phyloP scores from a whole-genome alignment of 2,113 vertebrate genomes.

The Eulemur rufifrons region DNA sequence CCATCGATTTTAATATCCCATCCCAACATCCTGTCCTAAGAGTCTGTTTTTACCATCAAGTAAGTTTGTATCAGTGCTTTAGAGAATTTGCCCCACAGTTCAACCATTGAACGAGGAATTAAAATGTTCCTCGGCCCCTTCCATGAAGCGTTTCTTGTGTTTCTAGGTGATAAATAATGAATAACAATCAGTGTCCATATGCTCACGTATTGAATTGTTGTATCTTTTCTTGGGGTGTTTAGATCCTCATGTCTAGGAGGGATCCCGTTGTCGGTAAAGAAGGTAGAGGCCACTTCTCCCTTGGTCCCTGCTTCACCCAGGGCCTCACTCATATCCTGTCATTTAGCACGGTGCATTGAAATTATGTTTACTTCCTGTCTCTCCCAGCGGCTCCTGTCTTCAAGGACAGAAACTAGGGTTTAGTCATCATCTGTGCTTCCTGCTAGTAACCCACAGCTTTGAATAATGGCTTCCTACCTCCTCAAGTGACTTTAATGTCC shows the following conservation, averaged over 20 bases:
- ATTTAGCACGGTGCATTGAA: not conserved
- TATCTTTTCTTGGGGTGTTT: not conserved
- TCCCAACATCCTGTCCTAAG: not conserved
- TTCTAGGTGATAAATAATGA: not conserved
- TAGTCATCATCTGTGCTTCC: not conserved
- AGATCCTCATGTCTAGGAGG: not conserved
- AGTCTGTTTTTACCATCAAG: not conserved
- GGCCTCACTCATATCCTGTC: not conserved
- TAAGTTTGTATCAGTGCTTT: not conserved
- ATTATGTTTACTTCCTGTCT: slow-evolving; percentile 20
- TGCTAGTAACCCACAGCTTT: not conserved
- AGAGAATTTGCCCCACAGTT: not conserved
- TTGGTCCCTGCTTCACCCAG: fast-evolving
- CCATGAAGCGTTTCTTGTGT: not conserved
- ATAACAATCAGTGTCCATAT: not conserved
- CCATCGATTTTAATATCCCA: not conserved
- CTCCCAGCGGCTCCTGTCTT: not conserved
- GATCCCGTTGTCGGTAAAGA: not conserved
- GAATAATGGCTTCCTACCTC: slow-evolving; percentile 1
- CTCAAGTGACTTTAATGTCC: not conserved
- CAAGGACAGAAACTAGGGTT: not conserved
- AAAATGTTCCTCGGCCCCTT: not conserved
- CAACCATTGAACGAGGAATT: not conserved
- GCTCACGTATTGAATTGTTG: not conserved
- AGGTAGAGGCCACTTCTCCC: too few species aligned